These are phyloP conservation scores for Rhyzopertha dominica DNA, from an alignment of 1,140 invertebrate species.

Conservation along the genomic window DNA sequence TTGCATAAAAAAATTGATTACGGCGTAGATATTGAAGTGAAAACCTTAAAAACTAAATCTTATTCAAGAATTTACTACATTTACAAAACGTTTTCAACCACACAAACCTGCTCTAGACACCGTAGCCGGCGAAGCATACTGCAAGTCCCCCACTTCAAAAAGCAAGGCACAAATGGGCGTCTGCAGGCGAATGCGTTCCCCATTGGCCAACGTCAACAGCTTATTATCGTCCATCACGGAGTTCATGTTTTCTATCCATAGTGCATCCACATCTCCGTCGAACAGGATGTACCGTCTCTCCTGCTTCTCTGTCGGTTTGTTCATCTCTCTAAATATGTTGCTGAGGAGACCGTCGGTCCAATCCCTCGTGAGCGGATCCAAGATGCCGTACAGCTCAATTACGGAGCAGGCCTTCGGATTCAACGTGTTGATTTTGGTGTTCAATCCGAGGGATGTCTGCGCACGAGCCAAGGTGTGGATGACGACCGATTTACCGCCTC, in stretches of 20 bases:
- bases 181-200: conserved; percentile 78
- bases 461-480: conserved; percentile 74
- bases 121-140: conserved; percentile 86
- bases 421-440: conserved; percentile 70
- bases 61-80: no score
- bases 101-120: conserved; percentile 83
- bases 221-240: conserved; percentile 95
- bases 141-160: conserved; percentile 86
- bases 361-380: conserved; percentile 78
- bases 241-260: conserved; percentile 96
- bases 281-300: conserved; percentile 81
- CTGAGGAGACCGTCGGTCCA: conserved; percentile 90
- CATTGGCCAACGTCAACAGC: conserved; percentile 82
- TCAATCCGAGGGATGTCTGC: conserved; percentile 67
- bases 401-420: conserved; percentile 87
- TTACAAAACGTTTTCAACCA: no score
- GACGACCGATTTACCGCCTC: conserved; percentile 84
- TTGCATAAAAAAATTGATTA: no score
- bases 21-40: no score
- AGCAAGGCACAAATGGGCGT: conserved; percentile 75
- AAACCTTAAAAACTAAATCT: no score
- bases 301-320: conserved; percentile 63
- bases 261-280: conserved; percentile 88
- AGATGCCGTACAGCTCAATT: conserved; percentile 82
- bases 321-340: conserved; percentile 86